Base-by-base conservation (phyloP, 2,797 vertebrate genomes). In the Crypturellus tataupa region DNA sequence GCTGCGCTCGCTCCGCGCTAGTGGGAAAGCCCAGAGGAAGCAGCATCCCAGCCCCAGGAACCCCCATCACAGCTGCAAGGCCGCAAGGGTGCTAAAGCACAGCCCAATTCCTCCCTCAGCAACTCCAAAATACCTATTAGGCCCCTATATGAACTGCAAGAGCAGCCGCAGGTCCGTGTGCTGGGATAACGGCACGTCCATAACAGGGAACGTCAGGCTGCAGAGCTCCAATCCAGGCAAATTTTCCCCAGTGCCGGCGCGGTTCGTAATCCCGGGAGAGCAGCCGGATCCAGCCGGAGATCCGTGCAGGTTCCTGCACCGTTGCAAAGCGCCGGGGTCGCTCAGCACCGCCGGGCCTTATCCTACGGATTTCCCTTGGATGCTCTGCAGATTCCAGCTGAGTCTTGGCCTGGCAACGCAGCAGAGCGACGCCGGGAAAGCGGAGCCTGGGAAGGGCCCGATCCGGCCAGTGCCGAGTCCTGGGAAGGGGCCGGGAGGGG, bases 241-340 rank as follows among this genome's bases (percentile, higher is more conserved):
- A 19, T 64, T 79, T 87, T 67, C 70, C 65, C 79, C 49, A 24
- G 42, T 21, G 72, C 64, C 80, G 47, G 18, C 31, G 37, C 19
- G 47, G 46, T n/a, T 37, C 40, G 13, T 49, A 83, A 3, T 9
- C 33, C 3, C 77, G 40, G 76, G 77, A 83, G 90, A 89, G 2
- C 23, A 73, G 31, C 1, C 1, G 31, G 11, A 4, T 71, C 55
- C 37, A 16, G 37, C 47, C 3, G 69, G 72, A 20, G n/a, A 12
- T 44, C 42, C 0, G 16, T 70, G 83, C 27, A 53, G 67, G 15
- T 53, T 88, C 83, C 20, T 21, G 47, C 64, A 67, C 68, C 1
- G 0, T 40, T 8, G 86, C 47, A 4, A 7, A 1, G 4, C 58
- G 18, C 2, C 0, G 39, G 69, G 0, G 4, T 42, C 33, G 69